Evolutionary conservation across 1,140 invertebrate genomes (phyloP).

Genomic region (Pemphigus obesinymphae): DNA sequence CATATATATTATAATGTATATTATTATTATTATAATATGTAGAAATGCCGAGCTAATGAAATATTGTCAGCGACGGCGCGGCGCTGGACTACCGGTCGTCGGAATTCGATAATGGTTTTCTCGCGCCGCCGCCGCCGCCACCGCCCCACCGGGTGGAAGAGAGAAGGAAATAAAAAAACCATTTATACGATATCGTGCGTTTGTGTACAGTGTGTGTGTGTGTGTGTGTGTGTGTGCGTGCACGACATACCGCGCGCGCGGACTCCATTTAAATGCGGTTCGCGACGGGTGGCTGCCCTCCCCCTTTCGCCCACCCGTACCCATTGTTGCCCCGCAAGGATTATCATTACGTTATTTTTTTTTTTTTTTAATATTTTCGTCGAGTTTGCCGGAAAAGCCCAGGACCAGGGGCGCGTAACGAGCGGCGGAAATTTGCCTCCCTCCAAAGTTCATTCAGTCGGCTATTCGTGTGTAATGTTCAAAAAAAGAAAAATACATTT

Average conservation of each 20-base stretch:
- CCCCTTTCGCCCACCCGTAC: not conserved
- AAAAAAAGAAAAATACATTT: no score
- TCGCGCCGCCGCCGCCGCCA: conserved; percentile 1
- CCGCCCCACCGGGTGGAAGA: not conserved
- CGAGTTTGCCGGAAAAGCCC: not conserved
- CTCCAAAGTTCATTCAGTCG: no score
- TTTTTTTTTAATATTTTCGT: conserved; percentile 32
- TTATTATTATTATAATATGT: no score
- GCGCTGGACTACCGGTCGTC: conserved; percentile 29
- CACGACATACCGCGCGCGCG: not conserved
- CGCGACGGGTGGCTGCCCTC: conserved; percentile 23
- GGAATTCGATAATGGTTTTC: conserved; percentile 40
- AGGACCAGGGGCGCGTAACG: not conserved
- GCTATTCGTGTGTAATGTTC: no score
- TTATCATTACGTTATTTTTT: conserved; percentile 23
- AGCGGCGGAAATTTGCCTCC: not conserved
- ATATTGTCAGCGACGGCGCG: conserved; percentile 24
- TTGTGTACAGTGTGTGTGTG: not conserved
- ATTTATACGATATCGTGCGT: not conserved
- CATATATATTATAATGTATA: no score
- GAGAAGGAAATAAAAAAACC: conserved; percentile 2
- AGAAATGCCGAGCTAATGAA: conserved; percentile 11
- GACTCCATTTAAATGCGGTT: conserved; percentile 15
- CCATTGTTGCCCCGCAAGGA: conserved; percentile 21
- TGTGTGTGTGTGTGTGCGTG: not conserved